Evolutionary conservation across 2,113 vertebrate species (phyloP), one percentile per base, ranked within the genome.

Genomic region (Hippolais icterina): DNA sequence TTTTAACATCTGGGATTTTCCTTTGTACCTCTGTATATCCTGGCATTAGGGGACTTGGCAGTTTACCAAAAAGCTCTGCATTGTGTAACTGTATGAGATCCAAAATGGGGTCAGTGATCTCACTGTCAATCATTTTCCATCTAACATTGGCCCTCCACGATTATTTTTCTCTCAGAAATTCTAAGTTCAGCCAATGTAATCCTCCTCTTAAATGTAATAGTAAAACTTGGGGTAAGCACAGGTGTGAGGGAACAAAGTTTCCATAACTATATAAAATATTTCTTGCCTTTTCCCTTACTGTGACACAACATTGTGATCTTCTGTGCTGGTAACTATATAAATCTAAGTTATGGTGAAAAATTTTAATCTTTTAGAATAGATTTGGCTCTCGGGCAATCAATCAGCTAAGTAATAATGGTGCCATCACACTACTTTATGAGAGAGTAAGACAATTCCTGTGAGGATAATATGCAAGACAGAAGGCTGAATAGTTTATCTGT

Each of bases 381-480:
- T 59, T 57, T 91, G 50, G n/a, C 46, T 95, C 33, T 76, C 72
- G 71, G 21, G 39, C 74, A 93, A 96, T 92, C 84, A 79, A 95
- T 91, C 85, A 94, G 56, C 35, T 69, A 77, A 78, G 77, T 50
- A 90, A 83, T 89, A 96, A 93, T 89, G 87, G 85, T 89, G 56
- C 94, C 50, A 89, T 94, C 94, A 86, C 77, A 87, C 85, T 92
- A 56, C 60, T 95, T 96, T 89, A 96, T 83, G 88, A 92, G 94
- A 87, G 88, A 95, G 57, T 83, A 89, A 89, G 37, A 95, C 74
- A 85, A 64, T 52, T 93, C 93, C 91, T 86, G 50, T 37, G 71
- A 95, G 90, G 39, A 83, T 85, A 95, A 94, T 86, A 49, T 91
- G 39, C 66, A 92, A 91, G 56, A 93, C n/a, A 87, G 77, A 96